A percentile compares a stretch with the other conserved stretches of the same genome.
These are phyloP conservation scores for Phoenoteleia sp. DNA, from an alignment of 2,888 invertebrate genomes.

Conservation along the genomic window DNA sequence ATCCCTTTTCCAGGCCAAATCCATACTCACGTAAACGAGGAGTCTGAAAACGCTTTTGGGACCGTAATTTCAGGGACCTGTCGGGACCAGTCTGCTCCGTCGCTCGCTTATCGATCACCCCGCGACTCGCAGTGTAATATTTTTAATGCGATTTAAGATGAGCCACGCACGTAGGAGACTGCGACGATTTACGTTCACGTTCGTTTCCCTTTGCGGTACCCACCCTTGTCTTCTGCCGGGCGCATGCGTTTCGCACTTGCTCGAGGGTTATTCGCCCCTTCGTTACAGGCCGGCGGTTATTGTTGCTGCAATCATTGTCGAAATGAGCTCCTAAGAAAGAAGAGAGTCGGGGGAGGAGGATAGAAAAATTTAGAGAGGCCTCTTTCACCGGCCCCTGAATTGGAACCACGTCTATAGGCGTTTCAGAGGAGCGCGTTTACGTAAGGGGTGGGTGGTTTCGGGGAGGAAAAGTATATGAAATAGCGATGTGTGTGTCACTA, in stretches of 20 bases:
- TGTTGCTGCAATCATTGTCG: conserved; percentile 55
- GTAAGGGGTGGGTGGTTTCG: no score
- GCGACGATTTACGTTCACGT: conserved; percentile 55
- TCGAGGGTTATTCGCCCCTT: conserved; percentile 69
- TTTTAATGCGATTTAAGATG: conserved; percentile 35
- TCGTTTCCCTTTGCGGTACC: conserved; percentile 38
- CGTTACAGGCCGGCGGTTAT: conserved; percentile 63
- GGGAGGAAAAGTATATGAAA: no score
- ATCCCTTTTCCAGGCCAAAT: no score
- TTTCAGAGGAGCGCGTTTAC: no score
- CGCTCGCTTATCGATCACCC: conserved; percentile 27
- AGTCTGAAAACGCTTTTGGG: no score
- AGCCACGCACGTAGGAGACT: conserved; percentile 49
- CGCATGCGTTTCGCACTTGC: conserved; percentile 51
- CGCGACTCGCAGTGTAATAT: conserved; percentile 18
- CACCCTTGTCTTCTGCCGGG: conserved; percentile 47
- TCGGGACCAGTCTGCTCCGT: neutral
- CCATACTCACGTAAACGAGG: no score
- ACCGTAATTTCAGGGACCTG: neutral
- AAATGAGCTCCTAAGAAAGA: conserved; percentile 25
- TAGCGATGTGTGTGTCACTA: no score
- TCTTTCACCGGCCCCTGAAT: neutral
- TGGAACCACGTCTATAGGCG: no score
- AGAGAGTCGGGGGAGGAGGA: neutral
- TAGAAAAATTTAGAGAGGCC: neutral